Base-by-base conservation (phyloP, 1,140 invertebrate genomes). In the Nasonia vitripennis region DNA sequence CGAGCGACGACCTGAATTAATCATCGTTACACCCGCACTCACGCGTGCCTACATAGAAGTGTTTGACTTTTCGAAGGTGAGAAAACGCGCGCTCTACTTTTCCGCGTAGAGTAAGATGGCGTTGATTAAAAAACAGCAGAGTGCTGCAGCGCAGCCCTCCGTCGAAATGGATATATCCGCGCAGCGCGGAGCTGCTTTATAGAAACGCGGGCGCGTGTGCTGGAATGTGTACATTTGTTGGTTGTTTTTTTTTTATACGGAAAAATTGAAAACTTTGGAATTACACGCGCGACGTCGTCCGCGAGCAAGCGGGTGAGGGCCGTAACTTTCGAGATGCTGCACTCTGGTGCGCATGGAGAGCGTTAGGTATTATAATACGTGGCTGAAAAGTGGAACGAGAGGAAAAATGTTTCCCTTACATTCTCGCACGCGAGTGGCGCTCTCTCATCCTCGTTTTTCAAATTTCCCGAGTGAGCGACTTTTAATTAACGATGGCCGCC, bases 71-170 rank as follows among this genome's bases (percentile, higher is more conserved):
- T 55, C 51, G 14, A 9, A 12, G 27, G 37, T 37, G 67, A 23
- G 62, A 71, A 9, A 48, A 41, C 27, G 68, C 23, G 37, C 10
- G 79, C 27, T 71, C 70, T 27, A 71, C 27, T 34, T 71, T 71
- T 71, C 34, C 70, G 4, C 20, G 55, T n/a, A 62, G n/a, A 20
- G 55, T 62, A 62, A 62, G 55, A 62, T n/a, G 55, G 55, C 20
- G 55, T 62, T 62, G 55, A 62, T 62, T 62, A 62, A 62, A 62
- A 62, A 62, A 62, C 55, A 62, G 55, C 55, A n/a, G 55, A 62
- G 55, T 62, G 55, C 55, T 62, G 17, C 17, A 7, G 27, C 27
- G 27, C 27, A 27, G 27, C 55, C 55, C 20, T 6, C 20, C 6
- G 14, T 2, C 17, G 55, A 62, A 62, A 62, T 62, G 55, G 17